These are phyloP conservation scores for Eidolon helvum DNA, from an alignment of 2,113 vertebrate species.

Conservation along the genomic window DNA sequence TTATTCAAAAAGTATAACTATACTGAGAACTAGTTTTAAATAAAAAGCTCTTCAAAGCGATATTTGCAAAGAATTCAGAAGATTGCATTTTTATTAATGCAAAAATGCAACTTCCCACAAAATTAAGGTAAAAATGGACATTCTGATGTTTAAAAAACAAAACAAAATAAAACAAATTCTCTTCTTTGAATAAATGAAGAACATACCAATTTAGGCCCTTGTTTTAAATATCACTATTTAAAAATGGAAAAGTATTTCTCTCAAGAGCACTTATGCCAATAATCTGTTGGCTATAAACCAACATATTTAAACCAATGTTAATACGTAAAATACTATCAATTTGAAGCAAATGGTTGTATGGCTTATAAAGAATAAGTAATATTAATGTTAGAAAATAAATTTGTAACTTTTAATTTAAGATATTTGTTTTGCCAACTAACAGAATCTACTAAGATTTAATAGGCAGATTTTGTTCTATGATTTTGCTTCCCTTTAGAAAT, in stretches of 20 bases:
- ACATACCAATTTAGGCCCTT: background rate
- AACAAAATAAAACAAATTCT: background rate
- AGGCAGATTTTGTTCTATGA: background rate
- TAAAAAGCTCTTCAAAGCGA: background rate
- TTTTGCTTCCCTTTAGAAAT: slow-evolving; percentile 51
- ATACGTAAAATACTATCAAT: background rate
- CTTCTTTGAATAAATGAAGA: slow-evolving; percentile 19
- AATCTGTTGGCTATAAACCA: slow-evolving; percentile 18
- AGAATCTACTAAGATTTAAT: slow-evolving; percentile 4
- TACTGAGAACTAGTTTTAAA: background rate
- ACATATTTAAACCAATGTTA: slow-evolving; percentile 35
- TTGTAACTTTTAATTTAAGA: slow-evolving; percentile 30
- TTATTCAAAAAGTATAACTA: slow-evolving; percentile 4
- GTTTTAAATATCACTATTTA: slow-evolving; percentile 29
- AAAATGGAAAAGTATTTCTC: slow-evolving; percentile 28
- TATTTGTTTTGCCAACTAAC: slow-evolving; percentile 15
- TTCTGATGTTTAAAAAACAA: background rate
- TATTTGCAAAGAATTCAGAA: background rate
- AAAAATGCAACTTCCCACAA: slow-evolving; percentile 32
- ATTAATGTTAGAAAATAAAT: slow-evolving; percentile 11
- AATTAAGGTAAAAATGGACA: background rate
- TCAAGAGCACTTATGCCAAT: slow-evolving; percentile 18
- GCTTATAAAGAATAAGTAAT: slow-evolving; percentile 27
- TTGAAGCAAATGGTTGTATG: background rate
- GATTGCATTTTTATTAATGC: background rate